Base-by-base conservation (phyloP, 2,888 invertebrate genomes). In the Ophion obscuratus region DNA sequence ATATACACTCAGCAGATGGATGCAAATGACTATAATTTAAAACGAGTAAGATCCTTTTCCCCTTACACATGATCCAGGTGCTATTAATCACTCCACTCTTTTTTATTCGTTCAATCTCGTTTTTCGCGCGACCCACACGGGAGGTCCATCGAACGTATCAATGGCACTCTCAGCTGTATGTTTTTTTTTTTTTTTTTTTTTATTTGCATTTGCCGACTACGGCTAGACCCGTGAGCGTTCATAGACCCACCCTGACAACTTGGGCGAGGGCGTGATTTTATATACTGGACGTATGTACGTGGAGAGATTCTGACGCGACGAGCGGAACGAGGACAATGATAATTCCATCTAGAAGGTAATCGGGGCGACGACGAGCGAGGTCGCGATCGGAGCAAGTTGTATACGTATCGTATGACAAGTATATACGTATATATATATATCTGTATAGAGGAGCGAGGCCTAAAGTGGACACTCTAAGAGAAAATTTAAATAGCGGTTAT, bases 291-390 rank as follows among this genome's bases (percentile, higher is more conserved):
- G 83, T 77, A 83, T 78, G 67, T 73, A 68, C 68, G 57, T 6
- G 44, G 73, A 73, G 70, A 70, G 44, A 27, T 59, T 73, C 47
- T 57, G 59, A 62, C 76, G 77, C 77, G 66, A 73, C 36, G 47
- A 77, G 83, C 77, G 59, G 77, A 83, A 83, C 83, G 78, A 40
- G 57, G 83, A 83, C 83, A 78, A 83, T 83, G 73, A 78, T 83
- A 83, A 83, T 78, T 83, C 73, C 66, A 83, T 78, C 77, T 73
- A 47, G 77, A 77, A 66, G 77, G 61, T 83, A 83, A 83, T 83
- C 75, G 77, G 71, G 66, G 73, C 71, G 77, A 83, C 83, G 78
- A n/a, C 71, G 82, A 66, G 71, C 66, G 83, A 83, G 83, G 83
- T 78, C 77, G 40, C 27, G 75, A 82, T 53, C 68, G 31, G 47